Evolutionary conservation across 2,888 invertebrate genomes (phyloP), one percentile per base, ranked within the genome.

Genomic region (Drosophila algonquin): DNA sequence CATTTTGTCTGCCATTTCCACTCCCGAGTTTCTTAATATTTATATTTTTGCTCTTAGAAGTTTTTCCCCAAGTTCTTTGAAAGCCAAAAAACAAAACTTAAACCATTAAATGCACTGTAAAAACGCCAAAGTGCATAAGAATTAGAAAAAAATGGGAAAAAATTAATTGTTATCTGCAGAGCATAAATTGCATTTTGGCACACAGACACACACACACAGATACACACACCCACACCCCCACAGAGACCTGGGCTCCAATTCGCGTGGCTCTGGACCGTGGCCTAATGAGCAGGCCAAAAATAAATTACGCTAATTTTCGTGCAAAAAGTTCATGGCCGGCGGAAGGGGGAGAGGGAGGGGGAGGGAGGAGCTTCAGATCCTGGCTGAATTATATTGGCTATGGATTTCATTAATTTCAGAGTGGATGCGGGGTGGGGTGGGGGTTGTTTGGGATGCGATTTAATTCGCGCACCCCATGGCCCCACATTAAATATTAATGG

Each of bases 261-360:
- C 56, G 65, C 14, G n/a, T 0, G 2, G 30, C n/a, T 40, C n/a
- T 40, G 14, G 40, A 40, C 40, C 40, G 14, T 40, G 40, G 40
- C 72, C 83, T 81, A 86, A 83, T 81, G 81, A 83, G 78, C 75
- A 56, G 57, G 60, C 67, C 64, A 56, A 75, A 80, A 79, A 86
- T 86, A 77, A 77, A 86, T 81, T 83, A 71, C 77, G 77, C 64
- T 83, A 75, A 83, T 83, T 81, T 81, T 79, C 69, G 78, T 62
- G 46, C 68, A 32, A 63, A 70, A 64, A 71, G 63, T 70, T 73
- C 56, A 63, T 52, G 70, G 61, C 50, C 16, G 18, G 54, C 65
- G 47, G 44, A 18, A 16, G 16, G 27, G 30, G 47, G 54, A 18
- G 27, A 55, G 72, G 58, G 44, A 47, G 60, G 58, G 32, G 44